Evolutionary conservation across 2,113 vertebrate genomes (phyloP).

Genomic region (Pseudorectes ferrugineus): DNA sequence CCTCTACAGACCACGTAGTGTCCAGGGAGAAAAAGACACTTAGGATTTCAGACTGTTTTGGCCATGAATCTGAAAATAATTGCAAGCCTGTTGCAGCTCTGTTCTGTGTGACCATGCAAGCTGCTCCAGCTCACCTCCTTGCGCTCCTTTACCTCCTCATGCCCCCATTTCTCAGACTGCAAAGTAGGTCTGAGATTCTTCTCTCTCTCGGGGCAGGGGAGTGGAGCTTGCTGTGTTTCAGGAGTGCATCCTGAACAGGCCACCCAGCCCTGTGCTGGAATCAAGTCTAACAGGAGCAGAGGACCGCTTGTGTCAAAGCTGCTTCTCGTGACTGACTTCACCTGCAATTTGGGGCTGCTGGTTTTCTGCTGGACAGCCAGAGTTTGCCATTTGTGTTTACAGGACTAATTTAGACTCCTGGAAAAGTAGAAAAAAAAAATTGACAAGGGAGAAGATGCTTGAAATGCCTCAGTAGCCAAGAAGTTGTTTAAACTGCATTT

Average conservation of each 20-base stretch:
- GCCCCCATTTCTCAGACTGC: neutral
- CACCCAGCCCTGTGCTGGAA: neutral
- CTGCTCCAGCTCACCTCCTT: neutral
- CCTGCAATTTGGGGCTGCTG: neutral
- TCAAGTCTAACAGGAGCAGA: too few species aligned
- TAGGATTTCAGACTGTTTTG: neutral
- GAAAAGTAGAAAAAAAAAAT: neutral
- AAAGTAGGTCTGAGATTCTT: neutral
- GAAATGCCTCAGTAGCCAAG: neutral
- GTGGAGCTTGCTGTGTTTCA: neutral
- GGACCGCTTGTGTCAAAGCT: neutral
- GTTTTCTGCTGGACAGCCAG: neutral
- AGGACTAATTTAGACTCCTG: neutral
- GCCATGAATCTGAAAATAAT: neutral
- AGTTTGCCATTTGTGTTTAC: neutral
- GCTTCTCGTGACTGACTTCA: neutral
- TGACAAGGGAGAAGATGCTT: accelerated
- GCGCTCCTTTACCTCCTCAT: neutral
- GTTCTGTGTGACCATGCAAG: accelerated
- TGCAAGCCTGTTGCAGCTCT: neutral
- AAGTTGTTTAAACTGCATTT: neutral
- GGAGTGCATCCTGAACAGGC: accelerated
- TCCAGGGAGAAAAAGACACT: neutral
- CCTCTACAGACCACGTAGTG: accelerated
- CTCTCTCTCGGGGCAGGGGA: neutral